Evolutionary conservation across 2,888 invertebrate genomes (phyloP).

Genomic region (Ectemnius lituratus): DNA sequence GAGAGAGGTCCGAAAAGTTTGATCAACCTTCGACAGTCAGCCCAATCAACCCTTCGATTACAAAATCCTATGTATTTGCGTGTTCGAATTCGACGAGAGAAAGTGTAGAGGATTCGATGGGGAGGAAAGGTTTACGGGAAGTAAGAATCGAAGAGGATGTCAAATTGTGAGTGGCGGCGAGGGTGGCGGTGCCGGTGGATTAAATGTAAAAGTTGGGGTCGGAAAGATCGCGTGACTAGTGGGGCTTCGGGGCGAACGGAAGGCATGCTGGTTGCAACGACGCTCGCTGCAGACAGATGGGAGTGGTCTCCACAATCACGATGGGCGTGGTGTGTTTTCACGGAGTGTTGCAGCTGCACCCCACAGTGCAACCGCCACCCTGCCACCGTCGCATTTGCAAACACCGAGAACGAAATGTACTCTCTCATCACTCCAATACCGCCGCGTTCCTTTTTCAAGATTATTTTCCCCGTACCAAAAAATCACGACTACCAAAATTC

Average conservation of each 20-base stretch:
- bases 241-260: constrained; percentile 38
- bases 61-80: too few relatives aligned
- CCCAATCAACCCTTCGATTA: too few relatives aligned
- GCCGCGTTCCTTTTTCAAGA: too few relatives aligned
- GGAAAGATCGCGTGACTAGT: constrained; percentile 57
- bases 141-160: not conserved
- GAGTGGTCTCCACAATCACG: constrained; percentile 70
- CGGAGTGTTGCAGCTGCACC: constrained; percentile 56
- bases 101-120: not conserved
- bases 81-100: not conserved
- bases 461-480: too few relatives aligned
- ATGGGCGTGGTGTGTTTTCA: constrained; percentile 69
- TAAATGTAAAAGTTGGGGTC: constrained; percentile 44
- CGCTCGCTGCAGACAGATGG: constrained; percentile 60
- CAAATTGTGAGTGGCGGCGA: not conserved
- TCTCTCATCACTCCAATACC: too few relatives aligned
- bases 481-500: too few relatives aligned
- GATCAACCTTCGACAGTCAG: too few relatives aligned
- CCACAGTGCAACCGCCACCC: constrained; percentile 26
- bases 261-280: constrained; percentile 54
- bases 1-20: too few relatives aligned
- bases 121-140: not conserved
- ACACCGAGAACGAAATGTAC: too few relatives aligned
- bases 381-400: constrained; percentile 30
- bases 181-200: constrained; percentile 27